Evolutionary conservation across 2,888 invertebrate genomes (phyloP).

Genomic region (Calameuta pallipes): DNA sequence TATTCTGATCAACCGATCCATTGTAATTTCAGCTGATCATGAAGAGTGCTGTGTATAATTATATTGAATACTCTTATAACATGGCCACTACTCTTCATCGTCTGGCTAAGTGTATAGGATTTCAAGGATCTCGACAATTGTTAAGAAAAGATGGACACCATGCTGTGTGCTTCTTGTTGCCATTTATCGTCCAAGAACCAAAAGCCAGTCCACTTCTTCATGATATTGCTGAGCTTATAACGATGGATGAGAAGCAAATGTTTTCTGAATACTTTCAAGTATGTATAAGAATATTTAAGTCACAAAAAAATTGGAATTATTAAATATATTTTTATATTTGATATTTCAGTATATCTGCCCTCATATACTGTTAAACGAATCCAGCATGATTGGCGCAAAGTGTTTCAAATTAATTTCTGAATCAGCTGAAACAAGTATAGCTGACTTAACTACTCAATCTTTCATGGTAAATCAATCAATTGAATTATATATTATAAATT

Average conservation of each 20-base stretch:
- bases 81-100: constrained; percentile 72
- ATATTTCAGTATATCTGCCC: constrained; percentile 77
- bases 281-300: constrained; percentile 18
- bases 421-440: constrained; percentile 70
- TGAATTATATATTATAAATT: neutral
- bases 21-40: constrained; percentile 65
- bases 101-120: constrained; percentile 77
- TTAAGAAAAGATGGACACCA: constrained; percentile 77
- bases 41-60: constrained; percentile 72
- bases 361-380: constrained; percentile 75
- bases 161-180: constrained; percentile 74
- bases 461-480: constrained; percentile 65
- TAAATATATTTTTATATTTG: constrained; percentile 23
- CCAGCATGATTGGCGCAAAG: constrained; percentile 70
- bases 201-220: constrained; percentile 73
- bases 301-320: constrained; percentile 8
- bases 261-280: constrained; percentile 70
- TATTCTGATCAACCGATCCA: neutral
- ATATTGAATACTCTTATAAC: constrained; percentile 69
- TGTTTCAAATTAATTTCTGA: constrained; percentile 74
- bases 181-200: constrained; percentile 71
- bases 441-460: constrained; percentile 74
- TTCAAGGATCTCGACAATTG: constrained; percentile 76
- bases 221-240: constrained; percentile 73
- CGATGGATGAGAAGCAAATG: constrained; percentile 72